Conservation (phyloP, 2,797 vertebrate genomes). For the Nannoperca australis region DNA sequence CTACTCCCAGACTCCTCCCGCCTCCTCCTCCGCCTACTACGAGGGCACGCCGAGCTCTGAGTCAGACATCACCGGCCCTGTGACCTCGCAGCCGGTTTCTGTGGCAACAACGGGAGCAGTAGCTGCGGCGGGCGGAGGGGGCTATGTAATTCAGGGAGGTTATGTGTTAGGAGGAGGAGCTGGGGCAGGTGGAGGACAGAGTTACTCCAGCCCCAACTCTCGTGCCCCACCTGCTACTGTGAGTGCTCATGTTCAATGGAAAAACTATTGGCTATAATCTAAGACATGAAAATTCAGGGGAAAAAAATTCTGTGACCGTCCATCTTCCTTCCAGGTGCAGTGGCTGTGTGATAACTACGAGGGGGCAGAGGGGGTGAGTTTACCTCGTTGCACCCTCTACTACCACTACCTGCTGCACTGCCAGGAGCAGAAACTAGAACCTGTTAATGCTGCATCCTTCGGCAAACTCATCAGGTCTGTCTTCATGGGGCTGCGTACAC, state of each 20-base stretch:
- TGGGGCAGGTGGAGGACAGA: conserved; percentile 80
- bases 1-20: conserved; percentile 86
- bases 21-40: conserved; percentile 87
- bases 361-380: conserved; percentile 93
- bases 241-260: conserved; percentile 69
- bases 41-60: conserved; percentile 86
- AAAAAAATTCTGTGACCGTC: not conserved
- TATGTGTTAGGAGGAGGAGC: conserved; percentile 83
- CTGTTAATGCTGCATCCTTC: conserved; percentile 94
- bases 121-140: conserved; percentile 62
- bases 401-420: conserved; percentile 96
- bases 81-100: conserved; percentile 86
- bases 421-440: conserved; percentile 94
- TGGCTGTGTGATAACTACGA: conserved; percentile 96
- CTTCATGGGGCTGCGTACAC: conserved; percentile 93
- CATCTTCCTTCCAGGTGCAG: conserved; percentile 85
- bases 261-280: not conserved
- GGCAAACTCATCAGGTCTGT: conserved; percentile 96
- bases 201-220: conserved; percentile 90
- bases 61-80: conserved; percentile 87
- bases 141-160: conserved; percentile 90
- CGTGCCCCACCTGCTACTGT: conserved; percentile 94
- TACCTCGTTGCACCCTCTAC: conserved; percentile 94
- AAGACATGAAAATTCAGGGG: conserved; percentile 44
- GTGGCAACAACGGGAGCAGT: conserved; percentile 73